Base-by-base conservation (phyloP, 2,888 invertebrate species). In the Ariolimax columbianus region DNA sequence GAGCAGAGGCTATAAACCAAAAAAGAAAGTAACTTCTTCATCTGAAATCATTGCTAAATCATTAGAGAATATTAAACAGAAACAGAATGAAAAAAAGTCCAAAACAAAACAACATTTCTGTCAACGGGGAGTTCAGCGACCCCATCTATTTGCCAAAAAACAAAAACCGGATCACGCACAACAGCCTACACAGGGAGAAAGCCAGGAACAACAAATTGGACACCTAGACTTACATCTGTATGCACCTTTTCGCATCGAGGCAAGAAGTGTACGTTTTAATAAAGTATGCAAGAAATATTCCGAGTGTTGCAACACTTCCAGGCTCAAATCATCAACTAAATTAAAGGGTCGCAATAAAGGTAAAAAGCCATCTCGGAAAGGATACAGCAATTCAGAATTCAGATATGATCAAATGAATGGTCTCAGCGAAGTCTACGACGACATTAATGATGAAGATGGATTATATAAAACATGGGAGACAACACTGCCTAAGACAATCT, bases 121-220 rank as follows among this genome's bases (percentile, higher is more conserved):
- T 38, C 38, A 30, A 7, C 43, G 82, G 38, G 82, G 82, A 11
- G 82, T 73, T 1, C 82, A 82, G 40, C 38, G 82, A 82, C 51
- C 55, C 9, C 72, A 82, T 47, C 7, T 38, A 4, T 73, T 55
- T 19, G 36, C 33, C 51, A 73, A 55, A 6, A 7, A 55, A 55
- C 55, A 19, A 55, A 55, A 55, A 55, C 55, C 17, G 17, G 2
- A 55, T 3, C 55, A 7, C 17, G 19, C 3, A 55, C 9, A 19
- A 19, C 55, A 19, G 55, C 55, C 14, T 7, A 23, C 19, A 23
- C 55, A 11, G 3, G 55, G 23, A 19, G 55, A 55, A 14, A 17
- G 17, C 17, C 17, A 55, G 3, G 55, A 55, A 55, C 3, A 55
- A 55, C 6, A 55, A 55, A 17, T 55, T 3, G 55, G 19, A 55